Evolutionary conservation across 2,888 invertebrate genomes (phyloP), one percentile per base, ranked within the genome.

Genomic region (Troglohyphantes excavatus): DNA sequence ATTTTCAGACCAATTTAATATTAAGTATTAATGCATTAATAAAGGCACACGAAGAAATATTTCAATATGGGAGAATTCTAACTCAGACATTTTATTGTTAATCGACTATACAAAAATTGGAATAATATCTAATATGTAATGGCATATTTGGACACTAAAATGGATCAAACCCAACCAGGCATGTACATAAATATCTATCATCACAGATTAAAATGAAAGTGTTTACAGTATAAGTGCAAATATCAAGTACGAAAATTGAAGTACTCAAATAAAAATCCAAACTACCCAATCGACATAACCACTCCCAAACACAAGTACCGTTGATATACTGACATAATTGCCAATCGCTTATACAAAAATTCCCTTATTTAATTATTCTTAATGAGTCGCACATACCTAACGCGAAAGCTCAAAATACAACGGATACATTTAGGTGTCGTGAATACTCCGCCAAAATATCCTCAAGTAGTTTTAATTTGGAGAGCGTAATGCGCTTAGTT

Each of bases 381-480:
- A 82, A 72, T 26, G 82, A 82, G 61, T 26, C 33, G 23, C 70
- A 82, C 27, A 19, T 17, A 21, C 59, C n/a, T 53, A 26, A 61
- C 33, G 46, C 21, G 43, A 65, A 43, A 53, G 33, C 26, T 27
- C 33, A 17, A 73, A 70, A 61, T 21, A 61, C 59, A 17, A 23
- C 65, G 39, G 65, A 65, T 65, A 26, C 39, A 39, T 61, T 78
- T 61, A 11, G 33, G 61, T 43, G 78, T 46, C 78, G 39, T 23
- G 19, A 33, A 43, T 63, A 63, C 33, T 33, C 39, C 43, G 26
- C 39, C 9, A 11, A 82, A 72, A 70, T 46, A 39, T 26, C 19
- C 39, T 59, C 70, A 72, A 72, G 82, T 73, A 83, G 61, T 73
- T 83, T 83, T 63, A 73, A 73, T 83, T 83, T 83, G 17, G 72